Evolutionary conservation across 2,888 invertebrate genomes (phyloP).

Genomic region (Serripes groenlandicus): DNA sequence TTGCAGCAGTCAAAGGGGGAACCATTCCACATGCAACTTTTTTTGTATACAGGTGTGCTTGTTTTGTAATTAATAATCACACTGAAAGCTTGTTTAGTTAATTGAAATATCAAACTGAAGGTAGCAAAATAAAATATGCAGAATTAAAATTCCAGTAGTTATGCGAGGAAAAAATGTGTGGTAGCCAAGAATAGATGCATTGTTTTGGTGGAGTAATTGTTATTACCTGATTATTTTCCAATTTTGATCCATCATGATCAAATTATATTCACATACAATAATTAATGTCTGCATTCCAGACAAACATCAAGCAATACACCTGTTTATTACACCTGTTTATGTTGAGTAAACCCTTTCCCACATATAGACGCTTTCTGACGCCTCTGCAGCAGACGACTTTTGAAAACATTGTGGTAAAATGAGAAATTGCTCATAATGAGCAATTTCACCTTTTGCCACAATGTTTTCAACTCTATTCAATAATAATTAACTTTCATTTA

Average conservation of each 20-base stretch:
- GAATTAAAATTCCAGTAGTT: constrained; percentile 30
- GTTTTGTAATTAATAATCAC: no score
- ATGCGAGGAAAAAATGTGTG: constrained; percentile 5
- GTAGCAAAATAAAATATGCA: constrained; percentile 6
- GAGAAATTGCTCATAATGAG: background rate
- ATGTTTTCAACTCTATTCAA: no score
- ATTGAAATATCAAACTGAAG: constrained; percentile 5
- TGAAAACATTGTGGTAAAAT: background rate
- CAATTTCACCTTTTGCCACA: no score
- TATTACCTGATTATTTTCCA: constrained; percentile 7
- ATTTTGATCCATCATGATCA: background rate
- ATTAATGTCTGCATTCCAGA: background rate
- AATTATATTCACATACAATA: background rate
- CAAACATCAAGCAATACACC: no score
- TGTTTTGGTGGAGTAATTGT: background rate
- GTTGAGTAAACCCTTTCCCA: no score
- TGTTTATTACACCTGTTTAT: no score
- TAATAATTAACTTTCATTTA: no score
- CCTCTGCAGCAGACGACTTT: no score
- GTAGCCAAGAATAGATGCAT: constrained; percentile 13
- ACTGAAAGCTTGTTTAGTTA: no score
- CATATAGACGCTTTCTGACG: no score
- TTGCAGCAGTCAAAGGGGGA: no score
- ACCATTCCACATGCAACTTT: no score
- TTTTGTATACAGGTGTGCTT: constrained; percentile 15